A percentile compares a stretch with the other conserved stretches of the same genome.
Evolutionary conservation across 2,888 invertebrate genomes (phyloP).

Genomic region (Protophormia terraenovae): DNA sequence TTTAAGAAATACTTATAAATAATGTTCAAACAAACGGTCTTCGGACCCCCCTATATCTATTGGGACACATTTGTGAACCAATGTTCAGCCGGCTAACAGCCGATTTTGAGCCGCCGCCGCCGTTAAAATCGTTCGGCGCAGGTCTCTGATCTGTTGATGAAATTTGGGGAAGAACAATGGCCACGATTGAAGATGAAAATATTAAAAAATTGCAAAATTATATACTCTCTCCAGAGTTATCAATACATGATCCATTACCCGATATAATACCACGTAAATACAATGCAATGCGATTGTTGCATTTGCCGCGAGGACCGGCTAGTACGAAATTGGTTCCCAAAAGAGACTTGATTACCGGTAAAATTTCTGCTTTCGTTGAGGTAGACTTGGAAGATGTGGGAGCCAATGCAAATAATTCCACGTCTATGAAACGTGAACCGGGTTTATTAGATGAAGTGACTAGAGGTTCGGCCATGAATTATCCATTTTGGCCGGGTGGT

Average conservation of each 20-base stretch:
- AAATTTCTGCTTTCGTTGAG: slow-evolving; percentile 87
- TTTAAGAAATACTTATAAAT: too few species aligned
- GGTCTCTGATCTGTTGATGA: too few species aligned
- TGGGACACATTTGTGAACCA: too few species aligned
- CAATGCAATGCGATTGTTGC: slow-evolving; percentile 75
- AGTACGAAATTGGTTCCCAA: slow-evolving; percentile 79
- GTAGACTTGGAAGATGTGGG: slow-evolving; percentile 84
- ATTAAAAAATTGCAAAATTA: slow-evolving; percentile 74
- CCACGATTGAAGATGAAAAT: slow-evolving; percentile 55
- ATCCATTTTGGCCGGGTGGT: slow-evolving; percentile 94
- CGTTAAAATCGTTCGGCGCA: too few species aligned
- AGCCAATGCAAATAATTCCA: slow-evolving; percentile 87
- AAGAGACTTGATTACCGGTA: slow-evolving; percentile 89
- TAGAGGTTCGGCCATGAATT: slow-evolving; percentile 89
- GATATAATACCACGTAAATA: slow-evolving; percentile 76
- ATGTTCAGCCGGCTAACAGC: too few species aligned
- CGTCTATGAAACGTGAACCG: slow-evolving; percentile 91
- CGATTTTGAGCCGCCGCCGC: too few species aligned
- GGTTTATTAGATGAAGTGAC: slow-evolving; percentile 86
- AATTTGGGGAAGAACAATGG: slow-evolving; percentile 18
- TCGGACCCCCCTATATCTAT: too few species aligned
- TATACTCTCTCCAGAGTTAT: slow-evolving; percentile 77
- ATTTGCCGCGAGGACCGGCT: slow-evolving; percentile 75
- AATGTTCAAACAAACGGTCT: too few species aligned
- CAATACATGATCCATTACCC: slow-evolving; percentile 79